Evolutionary conservation across 2,113 vertebrate genomes (phyloP).

Genomic region (Struthidea cinerea): DNA sequence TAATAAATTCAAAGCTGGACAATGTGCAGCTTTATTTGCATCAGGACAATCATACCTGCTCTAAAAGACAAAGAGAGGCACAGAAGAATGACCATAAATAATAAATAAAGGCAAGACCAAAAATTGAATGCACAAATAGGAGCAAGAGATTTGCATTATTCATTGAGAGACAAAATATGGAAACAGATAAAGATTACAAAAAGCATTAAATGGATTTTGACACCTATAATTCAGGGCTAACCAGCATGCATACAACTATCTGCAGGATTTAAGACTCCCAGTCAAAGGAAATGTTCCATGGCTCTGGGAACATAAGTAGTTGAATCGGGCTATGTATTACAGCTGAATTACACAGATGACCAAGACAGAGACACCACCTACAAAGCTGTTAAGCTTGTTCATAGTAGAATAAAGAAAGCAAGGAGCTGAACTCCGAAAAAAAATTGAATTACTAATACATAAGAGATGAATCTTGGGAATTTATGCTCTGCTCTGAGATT

Average conservation of each 20-base stretch:
- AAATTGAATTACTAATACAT: not conserved
- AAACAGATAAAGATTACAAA: not conserved
- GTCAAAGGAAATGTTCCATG: not conserved
- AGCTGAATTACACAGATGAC: not conserved
- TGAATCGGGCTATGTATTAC: not conserved
- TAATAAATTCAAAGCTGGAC: not conserved
- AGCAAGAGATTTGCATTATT: not conserved
- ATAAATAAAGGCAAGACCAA: not conserved
- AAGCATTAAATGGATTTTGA: not conserved
- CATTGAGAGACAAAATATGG: not conserved
- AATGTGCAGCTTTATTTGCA: not conserved
- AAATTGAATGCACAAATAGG: not conserved
- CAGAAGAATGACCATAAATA: not conserved
- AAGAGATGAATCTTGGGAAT: not conserved
- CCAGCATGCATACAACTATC: not conserved
- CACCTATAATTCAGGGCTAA: not conserved
- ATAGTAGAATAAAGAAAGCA: not conserved
- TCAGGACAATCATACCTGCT: not conserved
- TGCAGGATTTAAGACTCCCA: not conserved
- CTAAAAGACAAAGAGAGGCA: not conserved
- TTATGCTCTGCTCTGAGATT: not conserved
- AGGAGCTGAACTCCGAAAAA: not conserved
- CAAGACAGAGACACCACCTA: not conserved
- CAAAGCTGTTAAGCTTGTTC: not conserved
- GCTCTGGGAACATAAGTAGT: not conserved